These are phyloP conservation scores for Phyllotreta cruciferae DNA, from an alignment of 2,888 invertebrate species.

Conservation along the genomic window DNA sequence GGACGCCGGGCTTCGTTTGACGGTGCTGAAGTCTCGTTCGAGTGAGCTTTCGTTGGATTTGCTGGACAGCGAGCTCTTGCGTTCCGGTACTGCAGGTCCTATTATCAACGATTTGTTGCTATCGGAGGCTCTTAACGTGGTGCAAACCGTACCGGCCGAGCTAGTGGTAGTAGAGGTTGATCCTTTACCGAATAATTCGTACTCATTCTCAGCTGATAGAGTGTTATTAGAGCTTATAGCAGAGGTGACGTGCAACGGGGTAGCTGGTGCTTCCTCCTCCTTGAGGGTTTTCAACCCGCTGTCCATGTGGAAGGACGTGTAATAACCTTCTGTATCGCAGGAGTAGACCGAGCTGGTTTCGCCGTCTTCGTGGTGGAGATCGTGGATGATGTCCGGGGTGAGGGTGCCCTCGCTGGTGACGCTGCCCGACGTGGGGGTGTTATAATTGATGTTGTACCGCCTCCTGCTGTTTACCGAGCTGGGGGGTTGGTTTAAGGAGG, in stretches of 20 bases:
- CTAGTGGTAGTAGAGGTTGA: slow-evolving; percentile 91
- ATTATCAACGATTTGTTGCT: slow-evolving; percentile 69
- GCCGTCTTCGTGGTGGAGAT: slow-evolving; percentile 80
- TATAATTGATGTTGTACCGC: slow-evolving; percentile 67
- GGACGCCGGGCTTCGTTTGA: slow-evolving; percentile 58
- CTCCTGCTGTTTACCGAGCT: slow-evolving; percentile 74
- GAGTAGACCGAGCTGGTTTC: slow-evolving; percentile 93
- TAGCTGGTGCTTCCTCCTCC: slow-evolving; percentile 77
- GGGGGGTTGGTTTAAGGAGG: slow-evolving; percentile 72
- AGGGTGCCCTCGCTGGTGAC: slow-evolving; percentile 86
- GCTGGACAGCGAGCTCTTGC: slow-evolving; percentile 76
- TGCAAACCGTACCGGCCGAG: slow-evolving; percentile 89
- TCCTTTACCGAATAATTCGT: slow-evolving; percentile 90
- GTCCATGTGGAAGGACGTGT: slow-evolving; percentile 97
- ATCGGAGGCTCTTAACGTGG: slow-evolving; percentile 75
- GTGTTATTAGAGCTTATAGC: slow-evolving; percentile 76
- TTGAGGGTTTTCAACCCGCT: slow-evolving; percentile 87
- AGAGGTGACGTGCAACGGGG: slow-evolving; percentile 75
- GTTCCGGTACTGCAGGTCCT: slow-evolving; percentile 82
- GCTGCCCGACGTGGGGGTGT: slow-evolving; percentile 82
- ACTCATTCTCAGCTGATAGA: slow-evolving; percentile 83
- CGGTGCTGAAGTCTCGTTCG: slow-evolving; percentile 56
- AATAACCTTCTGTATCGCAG: slow-evolving; percentile 97
- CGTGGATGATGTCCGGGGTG: slow-evolving; percentile 82
- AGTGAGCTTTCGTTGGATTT: slow-evolving; percentile 62